Evolutionary conservation across 1,140 invertebrate species (phyloP), one percentile per base, ranked within the genome.

Genomic region (Nixonia krombeini): DNA sequence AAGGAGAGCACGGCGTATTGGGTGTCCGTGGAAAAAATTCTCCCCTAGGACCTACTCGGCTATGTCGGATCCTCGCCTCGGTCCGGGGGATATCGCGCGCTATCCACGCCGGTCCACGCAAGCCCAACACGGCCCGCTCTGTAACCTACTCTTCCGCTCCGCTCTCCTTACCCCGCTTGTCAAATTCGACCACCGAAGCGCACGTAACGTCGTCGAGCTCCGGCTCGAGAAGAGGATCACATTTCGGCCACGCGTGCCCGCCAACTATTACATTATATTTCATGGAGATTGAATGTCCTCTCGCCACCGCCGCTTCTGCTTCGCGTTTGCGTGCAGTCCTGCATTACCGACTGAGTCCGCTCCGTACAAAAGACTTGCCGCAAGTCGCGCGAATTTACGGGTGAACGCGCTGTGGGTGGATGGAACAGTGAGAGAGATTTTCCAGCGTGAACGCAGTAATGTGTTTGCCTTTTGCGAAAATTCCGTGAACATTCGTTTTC

Each of bases 11-110:
- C 13, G 13, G 16, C 18, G 41, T 25, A 63, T 63, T 50, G 55
- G 55, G 56, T 63, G 59, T 69, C 66, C 38, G 33, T 37, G 15
- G 10, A 65, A 65, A 65, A 68, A 67, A 67, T 56, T 56, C 46
- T 57, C 51, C 57, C 64, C 64, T 57, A 56, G 56, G 46, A 23
- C 37, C 37, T 10, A 50, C 56, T 35, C 56, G 13, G 35, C 37
- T 41, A 21, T 28, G 49, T 45, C 35, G 52, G 41, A 42, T 21
- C 40, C 40, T 37, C 33, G 33, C 33, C 31, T 38, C 38, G 44
- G 29, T 28, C 33, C 40, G 28, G 44, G 52, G 41, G 28, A 55
- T 45, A 45, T 26, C 15, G 26, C 21, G 29, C 37, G 40, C n/a
- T 35, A n/a, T 12, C 4, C 13, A 37, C 21, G 40, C 17, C 21